Percentiles rank a stretch among this genome's conserved stretches.
Conservation (phyloP, 2,888 invertebrate species). For the Tanypteryx hageni region DNA sequence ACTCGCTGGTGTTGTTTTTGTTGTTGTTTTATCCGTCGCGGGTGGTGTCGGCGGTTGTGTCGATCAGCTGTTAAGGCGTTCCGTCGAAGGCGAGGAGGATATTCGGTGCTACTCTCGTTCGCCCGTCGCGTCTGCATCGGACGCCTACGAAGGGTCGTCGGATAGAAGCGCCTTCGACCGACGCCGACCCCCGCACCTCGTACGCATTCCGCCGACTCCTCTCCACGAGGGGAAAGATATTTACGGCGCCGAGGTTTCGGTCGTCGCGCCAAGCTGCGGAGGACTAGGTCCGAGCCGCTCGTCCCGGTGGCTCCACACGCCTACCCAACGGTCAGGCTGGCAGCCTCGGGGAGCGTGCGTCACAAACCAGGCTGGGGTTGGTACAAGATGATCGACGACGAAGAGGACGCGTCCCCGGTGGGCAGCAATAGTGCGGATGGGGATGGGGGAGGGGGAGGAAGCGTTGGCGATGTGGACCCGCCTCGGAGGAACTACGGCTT, state of each 20-base stretch:
- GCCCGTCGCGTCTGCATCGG: neutral
- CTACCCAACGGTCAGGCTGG: constrained; percentile 63
- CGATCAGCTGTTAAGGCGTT: constrained; percentile 16
- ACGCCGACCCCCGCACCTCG: neutral
- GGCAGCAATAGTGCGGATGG: constrained; percentile 71
- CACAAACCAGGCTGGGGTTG: constrained; percentile 66
- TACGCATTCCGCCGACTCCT: neutral
- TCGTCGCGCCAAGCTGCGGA: constrained; percentile 53
- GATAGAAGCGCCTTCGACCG: neutral
- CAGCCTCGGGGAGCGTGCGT: constrained; percentile 59
- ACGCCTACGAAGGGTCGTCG: neutral
- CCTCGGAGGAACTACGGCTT: constrained; percentile 71
- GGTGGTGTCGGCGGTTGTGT: neutral
- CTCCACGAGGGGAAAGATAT: neutral
- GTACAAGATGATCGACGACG: constrained; percentile 66
- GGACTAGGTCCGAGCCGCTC: constrained; percentile 52
- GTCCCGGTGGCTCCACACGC: constrained; percentile 62
- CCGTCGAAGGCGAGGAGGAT: no score
- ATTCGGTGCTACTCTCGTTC: neutral
- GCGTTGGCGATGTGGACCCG: constrained; percentile 69
- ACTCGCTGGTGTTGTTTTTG: no score
- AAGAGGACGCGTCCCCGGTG: constrained; percentile 53
- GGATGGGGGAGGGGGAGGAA: constrained; percentile 61
- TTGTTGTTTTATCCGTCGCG: neutral
- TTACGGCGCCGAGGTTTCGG: constrained; percentile 8